phyloP scores from a whole-genome alignment of 1,140 invertebrate genomes.

The Temnothorax nylanderi region DNA sequence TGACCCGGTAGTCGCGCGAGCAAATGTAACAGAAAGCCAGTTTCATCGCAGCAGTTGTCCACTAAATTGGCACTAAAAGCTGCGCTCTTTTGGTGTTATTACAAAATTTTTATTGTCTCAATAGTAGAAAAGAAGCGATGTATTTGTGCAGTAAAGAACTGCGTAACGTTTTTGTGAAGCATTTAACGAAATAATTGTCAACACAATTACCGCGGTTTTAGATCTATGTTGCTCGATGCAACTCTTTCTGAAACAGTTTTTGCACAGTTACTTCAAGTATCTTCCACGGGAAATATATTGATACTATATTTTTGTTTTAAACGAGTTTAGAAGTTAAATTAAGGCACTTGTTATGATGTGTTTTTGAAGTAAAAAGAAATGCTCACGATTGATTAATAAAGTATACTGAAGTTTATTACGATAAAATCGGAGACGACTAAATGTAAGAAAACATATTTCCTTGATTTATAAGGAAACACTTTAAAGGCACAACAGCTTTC shows the following conservation, averaged over 20 bases:
- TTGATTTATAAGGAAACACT: conserved; percentile 39
- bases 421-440: conserved; percentile 34
- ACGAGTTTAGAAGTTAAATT: neutral
- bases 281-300: neutral
- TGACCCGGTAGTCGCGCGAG: neutral
- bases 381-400: conserved; percentile 43
- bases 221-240: neutral
- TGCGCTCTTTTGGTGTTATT: conserved; percentile 18
- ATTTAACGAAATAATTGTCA: conserved; percentile 1
- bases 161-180: neutral
- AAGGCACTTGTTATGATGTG: neutral
- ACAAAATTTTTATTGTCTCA: neutral
- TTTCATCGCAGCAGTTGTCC: conserved; percentile 3
- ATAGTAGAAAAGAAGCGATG: neutral
- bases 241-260: neutral
- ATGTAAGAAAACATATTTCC: conserved; percentile 52
- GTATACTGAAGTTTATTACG: conserved; percentile 10
- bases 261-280: neutral
- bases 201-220: neutral
- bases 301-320: neutral
- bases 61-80: conserved; percentile 26
- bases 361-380: neutral
- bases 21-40: conserved; percentile 6
- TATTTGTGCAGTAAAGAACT: neutral
- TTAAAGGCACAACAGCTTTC: conserved; percentile 53